These are phyloP conservation scores for Lamproptera curius DNA, from an alignment of 2,888 invertebrate species.

Conservation along the genomic window DNA sequence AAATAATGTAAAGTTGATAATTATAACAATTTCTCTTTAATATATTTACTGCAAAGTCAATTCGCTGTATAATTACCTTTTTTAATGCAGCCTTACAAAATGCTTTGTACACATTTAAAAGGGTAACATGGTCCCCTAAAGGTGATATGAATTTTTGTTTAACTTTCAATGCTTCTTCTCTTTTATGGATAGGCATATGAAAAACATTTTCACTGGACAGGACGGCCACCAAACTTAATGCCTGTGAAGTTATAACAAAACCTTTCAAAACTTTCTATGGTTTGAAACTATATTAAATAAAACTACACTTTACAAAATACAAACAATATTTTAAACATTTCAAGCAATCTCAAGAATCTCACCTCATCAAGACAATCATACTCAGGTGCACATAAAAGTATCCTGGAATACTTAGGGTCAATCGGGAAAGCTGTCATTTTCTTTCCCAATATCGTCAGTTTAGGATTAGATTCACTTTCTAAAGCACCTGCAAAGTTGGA, in stretches of 20 bases:
- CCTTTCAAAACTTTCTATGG: too few species aligned
- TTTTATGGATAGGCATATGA: constrained; percentile 83
- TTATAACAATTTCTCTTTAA: too few species aligned
- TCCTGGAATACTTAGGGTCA: constrained; percentile 92
- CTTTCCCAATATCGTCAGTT: constrained; percentile 87
- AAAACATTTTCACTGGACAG: constrained; percentile 94
- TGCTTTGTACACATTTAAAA: constrained; percentile 91
- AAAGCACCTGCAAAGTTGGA: constrained; percentile 77
- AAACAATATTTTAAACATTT: too few species aligned
- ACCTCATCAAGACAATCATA: constrained; percentile 88
- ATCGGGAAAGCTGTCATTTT: constrained; percentile 95
- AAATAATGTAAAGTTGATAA: too few species aligned
- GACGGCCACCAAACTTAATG: constrained; percentile 90
- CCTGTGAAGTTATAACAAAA: too few species aligned
- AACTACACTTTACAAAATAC: too few species aligned
- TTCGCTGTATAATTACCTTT: constrained; percentile 59
- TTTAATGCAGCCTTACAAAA: constrained; percentile 84
- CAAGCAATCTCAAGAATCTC: constrained; percentile 12
- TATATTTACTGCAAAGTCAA: neutral
- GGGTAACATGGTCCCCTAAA: constrained; percentile 94
- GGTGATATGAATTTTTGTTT: constrained; percentile 89
- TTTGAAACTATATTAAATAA: too few species aligned
- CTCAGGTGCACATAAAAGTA: constrained; percentile 86
- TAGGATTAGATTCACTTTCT: constrained; percentile 73
- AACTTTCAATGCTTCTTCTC: constrained; percentile 85